phyloP scores from a whole-genome alignment of 2,888 invertebrate species.

The Mythimna albipuncta region DNA sequence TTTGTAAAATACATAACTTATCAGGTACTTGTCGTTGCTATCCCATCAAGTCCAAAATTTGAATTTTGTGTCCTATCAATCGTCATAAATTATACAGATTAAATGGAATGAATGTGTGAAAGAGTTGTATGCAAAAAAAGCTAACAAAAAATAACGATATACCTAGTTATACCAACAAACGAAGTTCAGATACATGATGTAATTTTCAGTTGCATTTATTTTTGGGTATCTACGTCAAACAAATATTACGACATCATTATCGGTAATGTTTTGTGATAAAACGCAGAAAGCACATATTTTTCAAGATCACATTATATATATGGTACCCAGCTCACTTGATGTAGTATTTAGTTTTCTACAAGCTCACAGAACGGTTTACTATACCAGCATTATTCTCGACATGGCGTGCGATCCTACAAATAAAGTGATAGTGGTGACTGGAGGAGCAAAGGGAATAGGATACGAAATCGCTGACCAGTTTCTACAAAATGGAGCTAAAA shows the following conservation, averaged over 20 bases:
- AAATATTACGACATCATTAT: neutral
- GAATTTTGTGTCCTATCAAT: neutral
- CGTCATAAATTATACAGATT: neutral
- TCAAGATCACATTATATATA: no score
- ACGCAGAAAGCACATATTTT: neutral
- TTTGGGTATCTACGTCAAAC: neutral
- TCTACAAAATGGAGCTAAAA: conserved; percentile 78
- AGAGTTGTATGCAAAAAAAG: neutral
- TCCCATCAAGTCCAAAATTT: neutral
- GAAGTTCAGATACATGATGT: neutral
- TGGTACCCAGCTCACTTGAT: neutral
- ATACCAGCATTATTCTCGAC: neutral
- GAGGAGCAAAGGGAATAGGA: conserved; percentile 89
- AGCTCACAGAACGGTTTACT: neutral
- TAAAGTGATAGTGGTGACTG: conserved; percentile 82
- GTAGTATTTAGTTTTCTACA: neutral
- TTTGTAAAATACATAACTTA: no score
- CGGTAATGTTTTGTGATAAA: conserved; percentile 1
- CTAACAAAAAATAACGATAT: neutral
- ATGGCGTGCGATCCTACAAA: conserved; percentile 64
- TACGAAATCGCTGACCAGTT: conserved; percentile 81
- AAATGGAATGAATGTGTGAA: neutral
- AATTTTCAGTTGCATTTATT: neutral
- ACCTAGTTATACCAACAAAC: neutral
- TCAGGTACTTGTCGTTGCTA: neutral